phyloP scores from a whole-genome alignment of 2,797 vertebrate genomes.

The Macropodus opercularis region DNA sequence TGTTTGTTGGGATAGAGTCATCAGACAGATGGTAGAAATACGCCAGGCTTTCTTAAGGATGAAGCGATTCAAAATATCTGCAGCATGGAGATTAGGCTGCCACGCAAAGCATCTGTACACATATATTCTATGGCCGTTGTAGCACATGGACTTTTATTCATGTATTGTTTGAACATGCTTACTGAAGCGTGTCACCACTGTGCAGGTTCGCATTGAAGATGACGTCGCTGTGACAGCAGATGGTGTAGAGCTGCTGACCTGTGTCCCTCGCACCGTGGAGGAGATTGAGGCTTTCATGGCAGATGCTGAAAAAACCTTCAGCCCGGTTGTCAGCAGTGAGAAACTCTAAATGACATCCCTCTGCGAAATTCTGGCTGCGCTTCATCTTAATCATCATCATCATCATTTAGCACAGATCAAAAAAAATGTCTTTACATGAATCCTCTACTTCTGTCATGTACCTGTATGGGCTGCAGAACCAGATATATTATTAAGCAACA shows the following conservation, averaged over 20 bases:
- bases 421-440: not conserved
- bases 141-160: no score
- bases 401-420: not conserved
- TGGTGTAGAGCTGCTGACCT: constrained; percentile 92
- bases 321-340: constrained; percentile 56
- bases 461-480: not conserved
- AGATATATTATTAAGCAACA: not conserved
- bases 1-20: constrained; percentile 2
- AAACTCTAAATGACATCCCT: constrained; percentile 52
- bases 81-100: no score
- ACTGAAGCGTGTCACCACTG: no score
- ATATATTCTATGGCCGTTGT: no score
- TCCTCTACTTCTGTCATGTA: not conserved
- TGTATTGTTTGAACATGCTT: no score
- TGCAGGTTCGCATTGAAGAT: constrained; percentile 95
- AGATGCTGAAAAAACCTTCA: constrained; percentile 81
- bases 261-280: constrained; percentile 92
- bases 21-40: not conserved
- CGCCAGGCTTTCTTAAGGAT: not conserved
- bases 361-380: not conserved
- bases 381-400: no score
- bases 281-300: constrained; percentile 96
- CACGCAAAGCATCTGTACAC: no score
- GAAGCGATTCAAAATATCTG: no score
- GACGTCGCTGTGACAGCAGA: constrained; percentile 87